A percentile compares a stretch with the other conserved stretches of the same genome.
Evolutionary conservation across 2,113 vertebrate genomes (phyloP).

Genomic region (Colossoma macropomum): DNA sequence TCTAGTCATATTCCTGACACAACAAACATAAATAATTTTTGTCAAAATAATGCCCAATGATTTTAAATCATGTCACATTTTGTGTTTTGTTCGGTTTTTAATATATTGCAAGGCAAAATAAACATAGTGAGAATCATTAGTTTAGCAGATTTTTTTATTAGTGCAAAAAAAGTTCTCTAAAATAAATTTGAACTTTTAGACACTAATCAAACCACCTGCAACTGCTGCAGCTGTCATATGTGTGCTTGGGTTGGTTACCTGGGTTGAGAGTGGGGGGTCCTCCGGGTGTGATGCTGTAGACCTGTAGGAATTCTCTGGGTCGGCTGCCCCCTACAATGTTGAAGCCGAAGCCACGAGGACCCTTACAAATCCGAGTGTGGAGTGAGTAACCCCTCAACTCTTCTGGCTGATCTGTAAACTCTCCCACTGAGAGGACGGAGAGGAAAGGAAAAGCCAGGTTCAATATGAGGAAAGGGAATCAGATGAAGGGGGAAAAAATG

Average conservation of each 20-base stretch:
- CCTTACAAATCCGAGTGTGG: slow-evolving; percentile 75
- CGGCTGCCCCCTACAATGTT: slow-evolving; percentile 81
- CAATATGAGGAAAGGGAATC: neutral
- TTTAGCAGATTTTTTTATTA: too few species aligned
- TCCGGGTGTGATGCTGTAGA: slow-evolving; percentile 80
- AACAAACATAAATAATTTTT: too few species aligned
- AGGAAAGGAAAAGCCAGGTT: too few species aligned
- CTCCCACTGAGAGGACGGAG: slow-evolving; percentile 47
- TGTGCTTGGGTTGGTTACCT: slow-evolving; percentile 64
- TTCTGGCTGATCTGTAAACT: slow-evolving; percentile 78
- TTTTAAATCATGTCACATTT: too few species aligned
- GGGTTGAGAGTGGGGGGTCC: slow-evolving; percentile 77
- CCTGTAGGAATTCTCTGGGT: slow-evolving; percentile 77
- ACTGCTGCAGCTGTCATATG: neutral
- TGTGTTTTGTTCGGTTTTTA: too few species aligned
- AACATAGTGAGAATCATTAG: too few species aligned
- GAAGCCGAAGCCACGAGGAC: slow-evolving; percentile 79
- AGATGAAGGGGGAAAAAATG: too few species aligned
- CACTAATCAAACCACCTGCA: neutral
- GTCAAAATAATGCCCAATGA: too few species aligned
- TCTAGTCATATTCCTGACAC: too few species aligned
- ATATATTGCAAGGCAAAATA: too few species aligned
- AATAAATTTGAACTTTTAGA: too few species aligned
- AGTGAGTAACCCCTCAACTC: slow-evolving; percentile 78
- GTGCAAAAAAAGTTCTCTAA: too few species aligned